Conservation (phyloP, 2,113 vertebrate species). For the Typhlomys cinereus region DNA sequence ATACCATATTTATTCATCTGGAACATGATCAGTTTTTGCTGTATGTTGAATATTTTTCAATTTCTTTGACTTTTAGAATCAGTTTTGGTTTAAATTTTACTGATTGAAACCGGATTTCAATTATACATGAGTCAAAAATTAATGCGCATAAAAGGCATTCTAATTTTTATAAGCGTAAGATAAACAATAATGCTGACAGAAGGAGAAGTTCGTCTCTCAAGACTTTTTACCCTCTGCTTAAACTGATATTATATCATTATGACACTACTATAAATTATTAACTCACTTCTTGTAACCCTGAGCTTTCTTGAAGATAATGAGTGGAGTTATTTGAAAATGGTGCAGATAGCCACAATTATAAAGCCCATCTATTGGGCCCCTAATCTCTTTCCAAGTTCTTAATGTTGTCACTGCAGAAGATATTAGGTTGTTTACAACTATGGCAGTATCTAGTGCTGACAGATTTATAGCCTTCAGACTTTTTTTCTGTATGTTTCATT, state of each 20-base stretch:
- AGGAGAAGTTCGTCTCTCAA: neutral
- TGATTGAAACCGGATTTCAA: neutral
- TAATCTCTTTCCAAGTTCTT: conserved; percentile 81
- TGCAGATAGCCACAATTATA: conserved; percentile 71
- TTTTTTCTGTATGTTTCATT: conserved; percentile 69
- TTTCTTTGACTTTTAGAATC: neutral
- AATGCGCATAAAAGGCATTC: neutral
- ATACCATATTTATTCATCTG: neutral
- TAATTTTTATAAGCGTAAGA: neutral
- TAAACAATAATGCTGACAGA: neutral
- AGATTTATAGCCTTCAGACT: conserved; percentile 62
- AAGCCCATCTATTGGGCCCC: conserved; percentile 66
- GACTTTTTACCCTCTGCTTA: neutral
- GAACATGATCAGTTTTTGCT: neutral
- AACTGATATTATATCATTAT: conserved; percentile 1
- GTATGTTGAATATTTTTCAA: neutral
- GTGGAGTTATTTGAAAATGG: conserved; percentile 60
- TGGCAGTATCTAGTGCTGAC: conserved; percentile 50
- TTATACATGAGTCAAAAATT: conserved; percentile 29
- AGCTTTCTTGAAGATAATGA: neutral
- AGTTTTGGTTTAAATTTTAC: neutral
- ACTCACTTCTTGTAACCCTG: conserved; percentile 14
- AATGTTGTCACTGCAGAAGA: conserved; percentile 66
- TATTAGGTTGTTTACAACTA: conserved; percentile 76
- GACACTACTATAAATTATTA: conserved; percentile 7